Evolutionary conservation across 2,888 invertebrate species (phyloP), one percentile per base, ranked within the genome.

Genomic region (Aquatica leii): DNA sequence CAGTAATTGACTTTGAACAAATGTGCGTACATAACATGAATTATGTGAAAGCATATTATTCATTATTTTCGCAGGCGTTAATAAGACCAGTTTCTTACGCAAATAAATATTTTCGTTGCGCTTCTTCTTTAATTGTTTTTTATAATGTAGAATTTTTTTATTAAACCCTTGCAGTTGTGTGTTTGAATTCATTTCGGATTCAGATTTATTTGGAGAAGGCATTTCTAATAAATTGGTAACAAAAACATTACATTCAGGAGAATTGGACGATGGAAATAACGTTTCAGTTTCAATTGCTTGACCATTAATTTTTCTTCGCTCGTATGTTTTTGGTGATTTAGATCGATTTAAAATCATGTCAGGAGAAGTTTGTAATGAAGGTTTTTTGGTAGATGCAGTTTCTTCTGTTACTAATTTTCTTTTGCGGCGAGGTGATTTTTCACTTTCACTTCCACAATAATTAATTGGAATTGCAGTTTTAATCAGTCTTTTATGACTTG

Each of bases 201-300:
- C 37, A 37, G 37, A 11, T 37, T 37, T 37, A 37, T 11, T 37
- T 37, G 37, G 37, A 37, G 37, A n/a, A n/a, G n/a, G n/a, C n/a
- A n/a, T n/a, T n/a, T n/a, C n/a, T n/a, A n/a, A n/a, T n/a, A n/a
- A n/a, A n/a, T 6, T 6, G 37, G 37, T 11, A 37, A 37, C 37
- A 37, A 37, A 37, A 37, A 37, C 4, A 37, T 37, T 37, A 37
- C 5, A 11, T 37, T 37, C 37, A 11, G 37, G 37, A 37, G 37
- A 37, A 37, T 37, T 37, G 37, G 37, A 37, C 37, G 37, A 37
- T 12, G n/a, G 11, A 37, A 37, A 37, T 37, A 37, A 37, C 12
- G 37, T 37, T 37, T 37, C 37, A 37, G 11, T 37, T 37, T 9
- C 37, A 37, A 37, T 11, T 11, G 37, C 9, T 37, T 37, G 37